phyloP scores from a whole-genome alignment of 2,888 invertebrate species.

The Halocaridina rubra region DNA sequence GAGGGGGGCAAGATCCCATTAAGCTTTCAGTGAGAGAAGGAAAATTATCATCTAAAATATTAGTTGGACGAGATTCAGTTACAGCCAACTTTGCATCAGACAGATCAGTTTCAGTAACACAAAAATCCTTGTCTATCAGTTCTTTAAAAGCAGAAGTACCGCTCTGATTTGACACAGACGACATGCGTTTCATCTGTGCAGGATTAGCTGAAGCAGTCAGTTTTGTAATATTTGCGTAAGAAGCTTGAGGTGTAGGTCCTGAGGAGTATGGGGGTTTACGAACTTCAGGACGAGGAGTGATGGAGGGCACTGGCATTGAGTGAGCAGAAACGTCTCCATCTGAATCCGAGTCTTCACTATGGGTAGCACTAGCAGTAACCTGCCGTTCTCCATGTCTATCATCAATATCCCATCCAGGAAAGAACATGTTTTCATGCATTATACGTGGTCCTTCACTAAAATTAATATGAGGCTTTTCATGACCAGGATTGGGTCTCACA shows the following conservation, averaged over 20 bases:
- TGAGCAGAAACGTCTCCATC: constrained; percentile 84
- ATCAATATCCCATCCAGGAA: constrained; percentile 53
- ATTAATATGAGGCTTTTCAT: constrained; percentile 55
- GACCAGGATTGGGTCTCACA: not conserved
- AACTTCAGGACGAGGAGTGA: constrained; percentile 66
- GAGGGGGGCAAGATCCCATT: not conserved
- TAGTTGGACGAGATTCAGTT: constrained; percentile 32
- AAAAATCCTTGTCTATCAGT: constrained; percentile 25
- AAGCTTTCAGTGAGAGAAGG: constrained; percentile 47
- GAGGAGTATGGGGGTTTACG: constrained; percentile 61
- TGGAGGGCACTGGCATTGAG: constrained; percentile 78
- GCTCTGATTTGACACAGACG: not conserved
- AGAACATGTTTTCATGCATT: constrained; percentile 50
- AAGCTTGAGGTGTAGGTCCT: constrained; percentile 57
- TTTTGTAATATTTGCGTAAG: constrained; percentile 61
- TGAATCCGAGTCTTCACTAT: constrained; percentile 86
- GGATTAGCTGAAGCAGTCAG: constrained; percentile 56
- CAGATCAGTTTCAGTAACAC: not conserved
- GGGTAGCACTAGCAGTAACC: constrained; percentile 81
- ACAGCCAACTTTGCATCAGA: not conserved
- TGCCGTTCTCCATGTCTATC: constrained; percentile 37
- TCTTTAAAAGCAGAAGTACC: constrained; percentile 12
- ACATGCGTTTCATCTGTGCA: constrained; percentile 53
- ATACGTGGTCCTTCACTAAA: constrained; percentile 59
- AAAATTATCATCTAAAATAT: constrained; percentile 48